Conservation (phyloP, 2,888 invertebrate species). For the Netelia virgata region DNA sequence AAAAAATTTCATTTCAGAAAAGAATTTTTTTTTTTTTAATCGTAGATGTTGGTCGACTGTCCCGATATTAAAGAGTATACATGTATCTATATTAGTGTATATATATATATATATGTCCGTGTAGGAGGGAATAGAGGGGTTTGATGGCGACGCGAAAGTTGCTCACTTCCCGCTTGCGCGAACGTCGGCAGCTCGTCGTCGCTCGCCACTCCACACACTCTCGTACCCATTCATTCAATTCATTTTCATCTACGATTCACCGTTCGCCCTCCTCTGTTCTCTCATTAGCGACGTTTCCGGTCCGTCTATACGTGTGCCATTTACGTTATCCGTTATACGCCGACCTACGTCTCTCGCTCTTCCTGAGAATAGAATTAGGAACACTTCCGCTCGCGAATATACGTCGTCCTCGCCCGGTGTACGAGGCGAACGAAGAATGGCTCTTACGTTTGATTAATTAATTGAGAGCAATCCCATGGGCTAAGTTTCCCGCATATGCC, state of each 20-base stretch:
- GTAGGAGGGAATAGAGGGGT: slow-evolving; percentile 42
- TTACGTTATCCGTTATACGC: slow-evolving; percentile 35
- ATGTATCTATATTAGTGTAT: too few relatives aligned
- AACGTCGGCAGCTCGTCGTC: slow-evolving; percentile 69
- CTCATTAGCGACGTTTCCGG: slow-evolving; percentile 83
- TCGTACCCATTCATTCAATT: slow-evolving; percentile 82
- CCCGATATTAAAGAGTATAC: too few relatives aligned
- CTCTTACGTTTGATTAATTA: slow-evolving; percentile 13
- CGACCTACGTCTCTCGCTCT: slow-evolving; percentile 2
- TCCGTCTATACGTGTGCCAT: slow-evolving; percentile 61
- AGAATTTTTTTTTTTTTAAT: too few relatives aligned
- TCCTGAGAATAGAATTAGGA: slow-evolving; percentile 61
- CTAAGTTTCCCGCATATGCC: background rate
- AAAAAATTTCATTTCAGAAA: too few relatives aligned
- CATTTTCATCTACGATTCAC: slow-evolving; percentile 83
- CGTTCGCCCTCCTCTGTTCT: slow-evolving; percentile 81
- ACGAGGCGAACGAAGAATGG: slow-evolving; percentile 10
- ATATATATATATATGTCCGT: background rate
- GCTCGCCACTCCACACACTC: slow-evolving; percentile 77
- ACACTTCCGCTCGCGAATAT: slow-evolving; percentile 57
- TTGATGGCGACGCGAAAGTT: slow-evolving; percentile 72
- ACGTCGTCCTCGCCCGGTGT: slow-evolving; percentile 27
- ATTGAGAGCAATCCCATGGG: slow-evolving; percentile 22
- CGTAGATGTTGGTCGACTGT: too few relatives aligned
- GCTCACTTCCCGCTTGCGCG: slow-evolving; percentile 84